Base-by-base conservation (phyloP, 1,140 invertebrate species). In the Amyelois transitella region DNA sequence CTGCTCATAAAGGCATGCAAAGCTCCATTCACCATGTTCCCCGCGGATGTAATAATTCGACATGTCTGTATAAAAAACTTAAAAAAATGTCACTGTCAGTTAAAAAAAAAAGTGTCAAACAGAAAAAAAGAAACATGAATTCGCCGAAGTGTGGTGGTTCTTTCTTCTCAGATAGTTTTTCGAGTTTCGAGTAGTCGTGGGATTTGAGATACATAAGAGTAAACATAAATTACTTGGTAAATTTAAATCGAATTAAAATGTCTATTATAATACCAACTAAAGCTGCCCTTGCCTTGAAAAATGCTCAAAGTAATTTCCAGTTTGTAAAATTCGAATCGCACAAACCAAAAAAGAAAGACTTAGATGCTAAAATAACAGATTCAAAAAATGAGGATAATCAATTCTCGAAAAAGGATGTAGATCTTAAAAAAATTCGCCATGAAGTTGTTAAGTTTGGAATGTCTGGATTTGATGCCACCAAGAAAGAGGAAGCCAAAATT, bases 381-480 rank as follows among this genome's bases (percentile, higher is more conserved):
- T 50, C 43, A 20, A 51, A 38, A 44, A 4, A 53, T 58, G 56
- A 60, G 70, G 21, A 50, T 17, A 28, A 38, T 20, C 54, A 48
- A 12, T 38, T 55, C 47, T 19, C 25, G 38, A 69, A 75, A 52
- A 80, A 81, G 53, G 89, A 91, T 65, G 66, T 90, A 43, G 90
- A 91, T 62, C 90, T 93, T 65, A 92, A 92, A 60, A 89, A 81
- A 61, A 81, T 89, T 6, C 88, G 91, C 50, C 90, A 91, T 75
- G 92, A 94, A 63, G 83, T 94, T 8, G 89, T 93, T n/a, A 93
- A 91, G 66, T 92, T 93, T 75, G 92, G 90, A 53, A 92, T 93
- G 86, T 90, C 91, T 14, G 92, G 91, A 38, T 91, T 93, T 53
- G 87, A 91, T 55, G 81, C 88, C 10, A 70, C 71, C 2, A 90